Base-by-base conservation (phyloP, 2,797 vertebrate genomes). In the Thripadectes ignobilis region DNA sequence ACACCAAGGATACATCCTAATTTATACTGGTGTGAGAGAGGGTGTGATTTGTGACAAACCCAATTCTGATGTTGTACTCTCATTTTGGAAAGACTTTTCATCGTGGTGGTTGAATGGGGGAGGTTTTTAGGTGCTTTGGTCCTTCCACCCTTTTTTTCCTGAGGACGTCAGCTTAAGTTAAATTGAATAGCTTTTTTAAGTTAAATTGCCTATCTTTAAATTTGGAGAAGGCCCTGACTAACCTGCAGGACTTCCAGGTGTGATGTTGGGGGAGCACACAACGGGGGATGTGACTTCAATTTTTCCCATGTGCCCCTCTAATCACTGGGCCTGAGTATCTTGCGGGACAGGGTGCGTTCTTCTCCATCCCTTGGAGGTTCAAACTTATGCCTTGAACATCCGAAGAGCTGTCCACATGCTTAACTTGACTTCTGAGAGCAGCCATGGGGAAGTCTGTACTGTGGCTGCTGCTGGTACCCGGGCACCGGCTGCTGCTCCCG, bases 371-470 rank as follows among this genome's bases (percentile, higher is more conserved):
- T 39, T 12, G 41, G 41, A 18, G 39, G 34, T 22, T 66, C 32
- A 69, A 30, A 71, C 27, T 29, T 24, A 0, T 0, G 7, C 34
- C 10, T 12, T 2, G 29, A 65, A 7, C 36, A 14, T 13, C 12
- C 27, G 12, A 5, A 38, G 84, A 30, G 49, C 15, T 61, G 32
- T 16, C 41, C 61, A 1, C 4, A 2, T 0, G 4, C 23, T 55
- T 9, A 10, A 18, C 45, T 10, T 4, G 1, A 8, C 19, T 30
- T 12, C 30, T 1, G 52, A 43, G 39, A 32, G 7, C 5, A 74
- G 27, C 51, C 5, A 0, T 0, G 3, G 27, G 41, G 66, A 8
- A 3, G 3, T 1, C 49, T 1, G 46, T 9, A 2, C 0, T 9
- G 27, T 3, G 6, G 3, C 32, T 10, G 16, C 36, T 7, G 45